Evolutionary conservation across 2,888 invertebrate genomes (phyloP).

Genomic region (Toxonevra muliebris): DNA sequence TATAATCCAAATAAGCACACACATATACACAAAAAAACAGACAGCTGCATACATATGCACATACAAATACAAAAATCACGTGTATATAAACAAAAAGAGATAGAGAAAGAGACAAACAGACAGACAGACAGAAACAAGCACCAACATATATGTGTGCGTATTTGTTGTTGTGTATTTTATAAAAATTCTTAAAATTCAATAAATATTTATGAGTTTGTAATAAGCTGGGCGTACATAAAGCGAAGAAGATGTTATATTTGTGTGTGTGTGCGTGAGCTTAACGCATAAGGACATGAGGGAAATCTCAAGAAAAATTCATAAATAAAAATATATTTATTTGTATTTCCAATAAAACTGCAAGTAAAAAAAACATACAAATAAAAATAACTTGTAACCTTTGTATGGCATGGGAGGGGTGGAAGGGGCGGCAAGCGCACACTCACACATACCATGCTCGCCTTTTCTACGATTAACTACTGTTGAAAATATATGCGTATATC

Average conservation of each 20-base stretch:
- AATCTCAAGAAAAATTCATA: too few relatives aligned
- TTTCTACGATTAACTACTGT: too few relatives aligned
- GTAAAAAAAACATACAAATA: too few relatives aligned
- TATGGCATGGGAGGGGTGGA: too few relatives aligned
- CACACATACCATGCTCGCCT: too few relatives aligned
- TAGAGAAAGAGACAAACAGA: background rate
- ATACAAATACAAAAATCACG: background rate
- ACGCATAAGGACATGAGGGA: too few relatives aligned
- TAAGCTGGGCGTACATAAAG: constrained; percentile 34
- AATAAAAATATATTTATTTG: too few relatives aligned
- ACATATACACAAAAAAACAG: constrained; percentile 41
- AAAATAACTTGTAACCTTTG: too few relatives aligned
- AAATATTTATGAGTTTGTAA: constrained; percentile 61
- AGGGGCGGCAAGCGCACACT: too few relatives aligned
- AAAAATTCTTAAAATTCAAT: constrained; percentile 60
- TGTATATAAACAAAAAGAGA: background rate
- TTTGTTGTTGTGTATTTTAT: constrained; percentile 37
- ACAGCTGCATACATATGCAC: background rate
- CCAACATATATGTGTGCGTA: constrained; percentile 18
- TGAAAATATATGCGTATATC: too few relatives aligned
- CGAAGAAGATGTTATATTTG: background rate
- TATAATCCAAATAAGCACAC: constrained; percentile 57
- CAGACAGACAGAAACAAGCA: background rate
- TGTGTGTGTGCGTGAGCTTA: too few relatives aligned
- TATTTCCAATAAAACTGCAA: too few relatives aligned